Evolutionary conservation across 2,888 invertebrate genomes (phyloP).

Genomic region (Ephialtes manifestator): DNA sequence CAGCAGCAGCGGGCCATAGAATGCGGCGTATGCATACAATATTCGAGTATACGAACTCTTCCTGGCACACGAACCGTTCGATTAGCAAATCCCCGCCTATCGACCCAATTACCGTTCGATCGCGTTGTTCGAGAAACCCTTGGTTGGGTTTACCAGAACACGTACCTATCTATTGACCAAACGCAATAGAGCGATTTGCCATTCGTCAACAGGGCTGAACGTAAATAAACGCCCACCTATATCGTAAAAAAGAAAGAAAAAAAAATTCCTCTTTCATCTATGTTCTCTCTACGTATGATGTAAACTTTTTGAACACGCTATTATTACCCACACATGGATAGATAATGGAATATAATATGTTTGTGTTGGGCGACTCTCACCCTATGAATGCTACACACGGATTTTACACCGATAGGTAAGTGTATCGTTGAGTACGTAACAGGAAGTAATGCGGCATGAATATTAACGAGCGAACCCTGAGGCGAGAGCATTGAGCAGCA

Average conservation of each 20-base stretch:
- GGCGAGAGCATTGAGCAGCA: slow-evolving; percentile 71
- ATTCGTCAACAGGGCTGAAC: not conserved
- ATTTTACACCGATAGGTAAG: slow-evolving; percentile 69
- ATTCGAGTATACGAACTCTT: slow-evolving; percentile 29
- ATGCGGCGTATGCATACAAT: slow-evolving; percentile 13
- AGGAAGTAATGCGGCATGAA: slow-evolving; percentile 80
- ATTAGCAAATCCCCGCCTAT: slow-evolving; percentile 48
- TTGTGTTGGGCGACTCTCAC: slow-evolving; percentile 40
- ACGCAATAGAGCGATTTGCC: slow-evolving; percentile 29
- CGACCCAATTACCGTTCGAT: slow-evolving; percentile 57
- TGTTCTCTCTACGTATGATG: not conserved
- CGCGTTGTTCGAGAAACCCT: slow-evolving; percentile 53
- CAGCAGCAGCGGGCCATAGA: not conserved
- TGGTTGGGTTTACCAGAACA: slow-evolving; percentile 39
- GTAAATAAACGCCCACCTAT: slow-evolving; percentile 17
- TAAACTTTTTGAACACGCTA: not conserved
- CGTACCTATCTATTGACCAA: slow-evolving; percentile 36
- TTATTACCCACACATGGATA: not conserved
- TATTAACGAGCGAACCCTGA: slow-evolving; percentile 78
- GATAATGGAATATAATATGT: not conserved
- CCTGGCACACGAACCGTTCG: slow-evolving; percentile 40
- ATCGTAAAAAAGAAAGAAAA: not conserved
- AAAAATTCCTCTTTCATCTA: slow-evolving; percentile 13
- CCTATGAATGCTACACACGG: slow-evolving; percentile 29
- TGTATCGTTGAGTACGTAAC: slow-evolving; percentile 79